phyloP scores from a whole-genome alignment of 2,113 vertebrate genomes.

The Mohoua ochrocephala region DNA sequence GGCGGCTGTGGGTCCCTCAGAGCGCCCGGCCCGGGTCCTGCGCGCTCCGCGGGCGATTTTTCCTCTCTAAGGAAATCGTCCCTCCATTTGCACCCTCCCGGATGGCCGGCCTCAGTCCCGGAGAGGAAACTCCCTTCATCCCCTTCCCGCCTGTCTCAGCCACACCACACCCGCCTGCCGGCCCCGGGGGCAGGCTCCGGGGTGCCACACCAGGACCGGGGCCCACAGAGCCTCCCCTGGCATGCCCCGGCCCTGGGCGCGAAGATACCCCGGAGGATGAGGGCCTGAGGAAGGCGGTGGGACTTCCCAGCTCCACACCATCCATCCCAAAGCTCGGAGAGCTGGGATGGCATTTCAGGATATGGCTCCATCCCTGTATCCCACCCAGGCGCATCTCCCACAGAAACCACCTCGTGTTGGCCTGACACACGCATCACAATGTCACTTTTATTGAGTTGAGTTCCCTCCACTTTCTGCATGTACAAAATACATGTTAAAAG shows the following conservation, averaged over 20 bases:
- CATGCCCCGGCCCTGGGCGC: not conserved
- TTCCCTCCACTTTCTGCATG: not conserved
- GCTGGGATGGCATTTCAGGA: fast-evolving
- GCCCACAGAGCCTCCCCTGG: not conserved
- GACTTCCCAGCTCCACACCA: fast-evolving
- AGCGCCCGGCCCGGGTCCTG: fast-evolving
- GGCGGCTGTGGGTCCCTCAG: not conserved
- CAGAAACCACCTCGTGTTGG: not conserved
- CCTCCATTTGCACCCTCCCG: fast-evolving
- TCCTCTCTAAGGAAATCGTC: not conserved
- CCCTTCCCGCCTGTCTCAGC: not conserved
- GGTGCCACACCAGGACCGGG: too few species aligned
- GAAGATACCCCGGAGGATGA: not conserved
- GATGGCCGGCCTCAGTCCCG: not conserved
- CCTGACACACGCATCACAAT: not conserved
- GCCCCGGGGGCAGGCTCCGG: too few species aligned
- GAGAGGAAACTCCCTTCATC: not conserved
- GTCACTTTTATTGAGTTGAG: not conserved
- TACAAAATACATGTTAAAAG: not conserved
- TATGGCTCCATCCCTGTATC: fast-evolving
- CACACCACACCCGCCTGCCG: too few species aligned
- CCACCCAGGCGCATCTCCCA: not conserved
- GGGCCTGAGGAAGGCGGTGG: not conserved
- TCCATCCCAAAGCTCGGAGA: too few species aligned
- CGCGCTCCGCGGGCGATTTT: fast-evolving